Percentiles rank a stretch among this genome's conserved stretches.
Conservation (phyloP, 2,113 vertebrate species). For the Laticauda laticaudata region DNA sequence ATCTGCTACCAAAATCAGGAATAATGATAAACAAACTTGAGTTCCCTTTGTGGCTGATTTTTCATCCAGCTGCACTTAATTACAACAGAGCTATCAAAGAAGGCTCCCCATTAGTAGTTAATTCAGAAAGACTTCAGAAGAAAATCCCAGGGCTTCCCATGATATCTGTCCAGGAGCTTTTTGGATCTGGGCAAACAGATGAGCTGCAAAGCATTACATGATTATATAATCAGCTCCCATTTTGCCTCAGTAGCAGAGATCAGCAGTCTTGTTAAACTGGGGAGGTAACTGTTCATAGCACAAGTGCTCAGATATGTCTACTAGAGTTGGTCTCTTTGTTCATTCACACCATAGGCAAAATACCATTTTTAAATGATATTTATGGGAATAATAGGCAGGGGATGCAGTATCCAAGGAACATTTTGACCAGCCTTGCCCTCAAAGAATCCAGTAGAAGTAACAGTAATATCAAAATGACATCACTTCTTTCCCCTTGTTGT, state of each 20-base stretch:
- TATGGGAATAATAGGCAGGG: neutral
- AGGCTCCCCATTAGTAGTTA: constrained; percentile 79
- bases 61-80: constrained; percentile 82
- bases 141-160: constrained; percentile 77
- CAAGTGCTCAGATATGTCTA: neutral
- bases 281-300: neutral
- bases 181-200: constrained; percentile 67
- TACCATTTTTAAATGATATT: neutral
- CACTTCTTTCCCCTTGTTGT: neutral
- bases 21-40: constrained; percentile 80
- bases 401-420: neutral
- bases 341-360: neutral
- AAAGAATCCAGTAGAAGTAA: neutral
- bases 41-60: constrained; percentile 80
- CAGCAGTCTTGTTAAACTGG: neutral
- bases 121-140: constrained; percentile 81
- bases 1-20: constrained; percentile 80
- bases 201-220: constrained; percentile 58
- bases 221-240: constrained; percentile 52
- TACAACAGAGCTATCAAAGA: constrained; percentile 81
- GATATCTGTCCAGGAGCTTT: constrained; percentile 70
- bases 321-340: neutral
- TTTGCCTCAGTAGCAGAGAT: constrained; percentile 36
- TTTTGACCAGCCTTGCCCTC: neutral
- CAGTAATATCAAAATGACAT: neutral